Conservation (phyloP, 2,797 vertebrate genomes). For the Spinibarbus caldwelli region DNA sequence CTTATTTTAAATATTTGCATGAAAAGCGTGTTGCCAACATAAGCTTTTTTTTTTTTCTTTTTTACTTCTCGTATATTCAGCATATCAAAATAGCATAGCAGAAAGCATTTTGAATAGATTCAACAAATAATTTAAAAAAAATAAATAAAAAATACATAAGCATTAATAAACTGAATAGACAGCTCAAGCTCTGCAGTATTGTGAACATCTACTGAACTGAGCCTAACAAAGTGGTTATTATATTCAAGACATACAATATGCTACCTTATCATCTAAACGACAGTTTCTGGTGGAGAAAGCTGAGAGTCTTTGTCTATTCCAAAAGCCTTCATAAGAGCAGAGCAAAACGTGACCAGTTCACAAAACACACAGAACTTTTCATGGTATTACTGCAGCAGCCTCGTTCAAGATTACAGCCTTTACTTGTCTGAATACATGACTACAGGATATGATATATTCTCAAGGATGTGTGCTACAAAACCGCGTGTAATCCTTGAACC, state of each 20-base stretch:
- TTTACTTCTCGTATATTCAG: background rate
- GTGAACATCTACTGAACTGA: background rate
- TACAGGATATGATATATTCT: background rate
- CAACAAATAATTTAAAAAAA: background rate
- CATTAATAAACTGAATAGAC: background rate
- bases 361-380: background rate
- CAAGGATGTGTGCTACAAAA: slow-evolving; percentile 19
- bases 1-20: background rate
- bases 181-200: background rate
- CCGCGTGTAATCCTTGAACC: background rate
- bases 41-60: too few relatives aligned
- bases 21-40: background rate
- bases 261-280: background rate
- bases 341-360: slow-evolving; percentile 1
- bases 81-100: background rate
- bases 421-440: slow-evolving; percentile 3
- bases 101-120: background rate
- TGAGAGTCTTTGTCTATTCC: background rate
- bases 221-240: background rate
- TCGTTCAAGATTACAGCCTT: background rate
- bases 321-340: background rate
- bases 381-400: background rate
- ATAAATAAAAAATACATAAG: background rate
- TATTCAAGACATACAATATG: background rate
- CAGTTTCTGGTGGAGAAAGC: background rate